Evolutionary conservation across 2,888 invertebrate species (phyloP), one percentile per base, ranked within the genome.

Genomic region (Ecliptopera silaceata): DNA sequence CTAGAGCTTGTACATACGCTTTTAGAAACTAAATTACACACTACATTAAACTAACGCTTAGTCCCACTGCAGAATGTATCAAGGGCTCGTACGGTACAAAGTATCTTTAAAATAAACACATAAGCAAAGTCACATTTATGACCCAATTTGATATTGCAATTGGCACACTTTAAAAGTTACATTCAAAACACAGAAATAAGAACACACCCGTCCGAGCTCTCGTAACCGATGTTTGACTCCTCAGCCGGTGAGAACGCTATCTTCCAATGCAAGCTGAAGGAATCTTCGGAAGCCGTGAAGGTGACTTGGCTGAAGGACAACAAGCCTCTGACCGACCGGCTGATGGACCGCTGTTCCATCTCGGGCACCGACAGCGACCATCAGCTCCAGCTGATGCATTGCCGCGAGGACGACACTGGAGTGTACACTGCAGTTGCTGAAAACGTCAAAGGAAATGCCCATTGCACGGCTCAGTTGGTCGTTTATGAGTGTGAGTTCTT

Each of bases 241-340:
- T 48, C 91, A 97, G 97, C 96, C 79, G 97, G 97, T 47, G 96
- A 97, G 77, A 95, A 94, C 74, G 96, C 96, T 36, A 86, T 92
- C 61, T 97, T 97, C 86, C 96, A 96, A 84, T 96, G 96, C 79
- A 92, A 94, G 65, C 92, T 97, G 62, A 93, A 93, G 61, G 84
- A 84, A 1, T 92, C 94, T 15, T 88, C 91, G 45, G 94, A 94
- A 1, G 92, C 93, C 11, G 91, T 93, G 32, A 88, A 90, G 32
- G 94, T 97, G 62, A 94, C 94, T 11, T 98, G 97, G 97, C 82
- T 97, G 66, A 97, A 97, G 84, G 96, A 97, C 84, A 97, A 97
- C 86, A 95, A 95, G 82, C 95, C 96, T 0, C 78, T 97, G 69
- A 94, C 94, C 38, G 95, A 96, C 80, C 93, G 92, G 48, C 85